Evolutionary conservation across 2,113 vertebrate species (phyloP).

Genomic region (Mus spicilegus): DNA sequence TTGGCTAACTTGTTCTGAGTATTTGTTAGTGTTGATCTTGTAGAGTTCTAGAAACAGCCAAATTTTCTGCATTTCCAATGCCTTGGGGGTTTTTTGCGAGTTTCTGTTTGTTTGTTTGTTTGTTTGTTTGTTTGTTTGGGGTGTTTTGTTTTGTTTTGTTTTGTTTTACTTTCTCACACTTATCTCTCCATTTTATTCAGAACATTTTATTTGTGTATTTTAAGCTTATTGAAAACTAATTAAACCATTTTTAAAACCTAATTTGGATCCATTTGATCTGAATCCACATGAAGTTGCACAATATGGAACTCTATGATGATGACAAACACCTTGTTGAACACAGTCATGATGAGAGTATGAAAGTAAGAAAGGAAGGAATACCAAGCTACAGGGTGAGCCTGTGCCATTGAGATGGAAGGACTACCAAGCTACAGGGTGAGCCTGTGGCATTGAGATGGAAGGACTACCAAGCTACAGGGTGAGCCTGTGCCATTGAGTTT

Average conservation of each 20-base stretch:
- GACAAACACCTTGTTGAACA: not conserved
- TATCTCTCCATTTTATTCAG: slow-evolving; percentile 12
- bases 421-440: not conserved
- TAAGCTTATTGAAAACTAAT: slow-evolving; percentile 9
- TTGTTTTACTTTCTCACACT: slow-evolving; percentile 1
- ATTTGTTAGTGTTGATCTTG: not conserved
- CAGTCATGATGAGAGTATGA: not conserved
- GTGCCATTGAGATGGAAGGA: not conserved
- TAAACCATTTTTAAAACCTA: not conserved
- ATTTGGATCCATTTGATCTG: slow-evolving; percentile 3
- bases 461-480: not conserved
- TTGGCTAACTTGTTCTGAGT: not conserved
- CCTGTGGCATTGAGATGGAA: not conserved
- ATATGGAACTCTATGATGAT: not conserved
- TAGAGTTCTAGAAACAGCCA: not conserved
- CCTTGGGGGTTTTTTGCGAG: not conserved
- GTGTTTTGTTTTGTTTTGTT: not conserved
- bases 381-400: not conserved
- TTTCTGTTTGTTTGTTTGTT: not conserved
- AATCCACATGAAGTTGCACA: not conserved
- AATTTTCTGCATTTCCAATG: not conserved
- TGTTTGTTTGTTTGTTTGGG: too few species aligned
- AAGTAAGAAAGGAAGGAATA: not conserved
- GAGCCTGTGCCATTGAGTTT: not conserved
- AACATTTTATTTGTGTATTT: slow-evolving; percentile 8